Base-by-base conservation (phyloP, 2,888 invertebrate species). In the Phasia obesa region DNA sequence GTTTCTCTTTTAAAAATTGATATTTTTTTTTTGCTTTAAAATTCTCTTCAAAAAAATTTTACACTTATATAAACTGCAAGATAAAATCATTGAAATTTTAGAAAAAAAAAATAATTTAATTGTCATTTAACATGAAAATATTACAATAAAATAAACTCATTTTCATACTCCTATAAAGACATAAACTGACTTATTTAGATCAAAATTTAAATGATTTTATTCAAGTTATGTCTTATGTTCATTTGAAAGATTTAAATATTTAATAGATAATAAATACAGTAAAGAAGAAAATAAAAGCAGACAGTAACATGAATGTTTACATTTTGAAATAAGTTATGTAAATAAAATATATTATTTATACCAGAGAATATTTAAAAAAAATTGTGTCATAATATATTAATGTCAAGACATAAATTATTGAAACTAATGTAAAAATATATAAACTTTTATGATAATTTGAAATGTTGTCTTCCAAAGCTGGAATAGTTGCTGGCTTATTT, bases 61-160 rank as follows among this genome's bases (percentile, higher is more conserved):
- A 35, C 19, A 59, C 11, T 49, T 59, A 42, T 15, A 44, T 47
- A 62, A 62, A 60, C 17, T 23, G 19, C 9, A 11, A 55, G 47
- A 55, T 74, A 62, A 79, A 49, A 70, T 70, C 62, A 69, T 70
- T 64, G 69, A 80, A 74, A 75, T 49, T 80, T 69, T 60, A 38
- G 42, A 17, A 42, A 11, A 6, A 51, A 17, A 19, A 6, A 62
- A 62, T 55, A 59, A 51, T 31, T 70, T 70, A 75, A 77, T 77
- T 77, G 81, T 73, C 81, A 81, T 77, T 77, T 77, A 35, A 69
- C 62, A 35, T 42, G 31, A 74, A 57, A 69, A 47, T 7, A 7
- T 35, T 62, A 4, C 51, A 15, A 27, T 17, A 53, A 62, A 55
- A 77, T 7, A 25, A 65, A 51, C n/a, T 27, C 4, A 49, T 67